Evolutionary conservation across 64 coral and sea anemone genomes (phyloP).

Genomic region (Platygyra sinensis): DNA sequence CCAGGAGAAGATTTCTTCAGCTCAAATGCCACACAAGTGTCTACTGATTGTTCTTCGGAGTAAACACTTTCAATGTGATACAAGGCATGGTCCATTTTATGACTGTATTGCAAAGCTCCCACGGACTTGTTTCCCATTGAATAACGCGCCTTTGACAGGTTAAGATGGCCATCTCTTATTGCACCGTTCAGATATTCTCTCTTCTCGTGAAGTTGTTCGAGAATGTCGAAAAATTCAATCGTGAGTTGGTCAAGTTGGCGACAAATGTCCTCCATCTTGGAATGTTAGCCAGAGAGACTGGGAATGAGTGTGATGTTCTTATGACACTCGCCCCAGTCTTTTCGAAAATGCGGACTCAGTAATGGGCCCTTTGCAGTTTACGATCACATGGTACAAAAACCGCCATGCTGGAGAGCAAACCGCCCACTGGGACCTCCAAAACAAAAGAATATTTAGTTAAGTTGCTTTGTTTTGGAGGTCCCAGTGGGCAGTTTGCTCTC

Average conservation of each 20-base stretch:
- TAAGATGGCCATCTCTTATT: constrained; percentile 91
- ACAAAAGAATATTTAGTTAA: too few species aligned
- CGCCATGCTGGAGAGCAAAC: too few species aligned
- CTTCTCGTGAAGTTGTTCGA: constrained; percentile 69
- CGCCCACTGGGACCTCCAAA: too few species aligned
- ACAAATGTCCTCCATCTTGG: constrained; percentile 76
- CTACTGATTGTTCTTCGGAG: background rate
- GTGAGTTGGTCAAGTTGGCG: constrained; percentile 65
- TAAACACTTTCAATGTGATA: constrained; percentile 3
- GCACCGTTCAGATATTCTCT: constrained; percentile 41
- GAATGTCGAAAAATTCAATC: constrained; percentile 74
- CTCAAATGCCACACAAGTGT: constrained; percentile 9
- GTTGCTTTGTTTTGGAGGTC: too few species aligned
- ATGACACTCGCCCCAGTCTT: too few species aligned
- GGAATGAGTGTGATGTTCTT: background rate
- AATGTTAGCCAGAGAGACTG: background rate
- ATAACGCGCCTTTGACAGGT: constrained; percentile 87
- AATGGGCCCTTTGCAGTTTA: too few species aligned
- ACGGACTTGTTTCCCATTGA: constrained; percentile 94
- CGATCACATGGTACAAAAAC: too few species aligned
- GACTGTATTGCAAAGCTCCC: constrained; percentile 77
- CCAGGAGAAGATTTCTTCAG: constrained; percentile 57
- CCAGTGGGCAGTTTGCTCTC: too few species aligned
- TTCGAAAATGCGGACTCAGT: too few species aligned
- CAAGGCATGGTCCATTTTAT: constrained; percentile 77